Conservation (phyloP, 1,140 invertebrate genomes). For the Neelides sp. region DNA sequence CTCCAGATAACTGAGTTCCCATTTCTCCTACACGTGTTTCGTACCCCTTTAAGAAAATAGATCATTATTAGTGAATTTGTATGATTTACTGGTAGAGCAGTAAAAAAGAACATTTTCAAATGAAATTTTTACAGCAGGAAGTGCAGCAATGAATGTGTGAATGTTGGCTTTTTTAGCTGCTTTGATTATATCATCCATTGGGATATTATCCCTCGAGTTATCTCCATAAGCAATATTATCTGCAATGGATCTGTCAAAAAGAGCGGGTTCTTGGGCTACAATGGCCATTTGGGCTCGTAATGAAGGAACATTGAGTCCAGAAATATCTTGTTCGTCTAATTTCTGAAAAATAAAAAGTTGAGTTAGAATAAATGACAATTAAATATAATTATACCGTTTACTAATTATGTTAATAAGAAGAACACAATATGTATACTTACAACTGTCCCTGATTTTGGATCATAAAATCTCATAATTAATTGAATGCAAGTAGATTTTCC, state of each 20-base stretch:
- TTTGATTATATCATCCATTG: conserved; percentile 40
- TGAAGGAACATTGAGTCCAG: conserved; percentile 40
- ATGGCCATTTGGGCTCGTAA: conserved; percentile 42
- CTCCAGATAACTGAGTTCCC: conserved; percentile 35
- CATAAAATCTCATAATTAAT: conserved; percentile 42
- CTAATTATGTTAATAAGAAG: no score
- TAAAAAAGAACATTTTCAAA: neutral
- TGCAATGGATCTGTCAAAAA: conserved; percentile 43
- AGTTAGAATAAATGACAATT: neutral
- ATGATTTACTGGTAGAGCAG: neutral
- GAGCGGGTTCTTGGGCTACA: conserved; percentile 46
- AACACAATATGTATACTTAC: conserved; percentile 32
- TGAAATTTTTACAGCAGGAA: conserved; percentile 38
- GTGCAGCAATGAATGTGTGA: conserved; percentile 40
- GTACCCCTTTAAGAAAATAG: conserved; percentile 34
- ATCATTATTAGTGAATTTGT: neutral
- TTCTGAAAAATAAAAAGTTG: conserved; percentile 24
- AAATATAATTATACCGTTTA: neutral
- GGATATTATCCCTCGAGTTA: conserved; percentile 34
- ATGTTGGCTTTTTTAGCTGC: conserved; percentile 45
- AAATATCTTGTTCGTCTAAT: conserved; percentile 39
- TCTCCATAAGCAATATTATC: conserved; percentile 48
- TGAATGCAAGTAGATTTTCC: conserved; percentile 44
- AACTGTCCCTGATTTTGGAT: conserved; percentile 38
- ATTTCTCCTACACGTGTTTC: conserved; percentile 37